A percentile compares a stretch with the other conserved stretches of the same genome.
These are phyloP conservation scores for Oryzias woworae DNA, from an alignment of 2,113 vertebrate species.

Conservation along the genomic window DNA sequence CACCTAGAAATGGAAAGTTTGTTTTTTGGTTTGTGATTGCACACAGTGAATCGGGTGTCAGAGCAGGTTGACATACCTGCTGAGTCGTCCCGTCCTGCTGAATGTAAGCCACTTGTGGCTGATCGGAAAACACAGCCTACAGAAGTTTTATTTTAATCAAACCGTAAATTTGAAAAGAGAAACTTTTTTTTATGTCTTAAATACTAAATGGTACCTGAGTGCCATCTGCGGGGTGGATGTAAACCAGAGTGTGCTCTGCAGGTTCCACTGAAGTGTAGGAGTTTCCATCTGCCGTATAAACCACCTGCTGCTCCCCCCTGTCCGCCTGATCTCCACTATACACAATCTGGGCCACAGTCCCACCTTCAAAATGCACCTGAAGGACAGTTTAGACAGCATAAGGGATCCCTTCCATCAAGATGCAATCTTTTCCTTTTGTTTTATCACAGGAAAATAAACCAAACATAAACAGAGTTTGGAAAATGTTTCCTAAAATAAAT, in stretches of 20 bases:
- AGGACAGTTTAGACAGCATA: background rate
- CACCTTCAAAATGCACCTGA: conserved; percentile 93
- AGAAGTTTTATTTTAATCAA: background rate
- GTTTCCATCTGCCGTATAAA: conserved; percentile 90
- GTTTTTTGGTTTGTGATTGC: background rate
- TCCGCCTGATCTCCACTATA: conserved; percentile 92
- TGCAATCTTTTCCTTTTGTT: too few species aligned
- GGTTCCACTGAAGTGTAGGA: conserved; percentile 96
- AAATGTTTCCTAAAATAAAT: too few species aligned
- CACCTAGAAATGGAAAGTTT: conserved; percentile 63
- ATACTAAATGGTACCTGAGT: conserved; percentile 78
- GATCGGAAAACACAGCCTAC: conserved; percentile 93
- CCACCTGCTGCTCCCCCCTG: conserved; percentile 87
- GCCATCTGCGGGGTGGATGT: conserved; percentile 96
- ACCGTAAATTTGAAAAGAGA: background rate
- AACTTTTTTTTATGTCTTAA: background rate
- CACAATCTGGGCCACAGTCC: conserved; percentile 92
- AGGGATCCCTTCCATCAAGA: too few species aligned
- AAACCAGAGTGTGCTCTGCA: conserved; percentile 94
- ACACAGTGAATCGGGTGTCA: background rate
- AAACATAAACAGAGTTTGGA: too few species aligned
- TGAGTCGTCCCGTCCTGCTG: conserved; percentile 95
- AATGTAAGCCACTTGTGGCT: conserved; percentile 95
- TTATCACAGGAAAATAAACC: too few species aligned
- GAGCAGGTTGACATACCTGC: conserved; percentile 78